Evolutionary conservation across 2,113 vertebrate genomes (phyloP), one percentile per base, ranked within the genome.

Genomic region (Mesitornis unicolor): DNA sequence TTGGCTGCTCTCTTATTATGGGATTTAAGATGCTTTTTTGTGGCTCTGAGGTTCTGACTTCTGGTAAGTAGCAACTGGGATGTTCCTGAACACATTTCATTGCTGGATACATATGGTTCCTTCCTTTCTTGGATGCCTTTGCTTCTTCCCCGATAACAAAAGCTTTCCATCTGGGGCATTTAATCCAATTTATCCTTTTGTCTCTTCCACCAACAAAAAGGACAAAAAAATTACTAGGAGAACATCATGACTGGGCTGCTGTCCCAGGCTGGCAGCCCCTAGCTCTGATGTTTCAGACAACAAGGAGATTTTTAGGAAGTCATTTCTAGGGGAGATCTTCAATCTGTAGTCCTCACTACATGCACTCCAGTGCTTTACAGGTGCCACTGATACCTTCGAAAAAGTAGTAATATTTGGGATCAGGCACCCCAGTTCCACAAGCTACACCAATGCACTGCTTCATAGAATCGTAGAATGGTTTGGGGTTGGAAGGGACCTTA

Each of bases 51-150:
- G 26, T 38, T 92, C 54, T 93, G 74, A 71, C 60, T 87, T 89
- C 35, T 53, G 65, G 8, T 53, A 91, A 82, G 36, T 33, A 71
- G 47, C 43, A 81, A 43, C 40, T 71, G 17, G 21, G 64, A 79
- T 60, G 43, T 59, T 80, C 38, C 59, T 70, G 35, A 83, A 83
- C 48, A 74, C 9, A 40, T 79, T 93, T 84, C 54, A 84, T 26
- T 38, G 28, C n/a, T 83, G 43, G 63, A 92, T 85, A 74, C 47
- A 50, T 67, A 92, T 67, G 19, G 42, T 85, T 93, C 56, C 64
- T 95, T 93, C 60, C 71, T 93, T 80, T 94, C 78, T 94, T 88
- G 87, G 47, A 95, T 78, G 85, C 51, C 38, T 93, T 86, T 86
- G 29, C 69, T 82, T 79, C 84, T 96, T 75, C 16, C 33, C 43